A percentile compares a stretch with the other conserved stretches of the same genome.
phyloP scores from a whole-genome alignment of 2,113 vertebrate genomes.

The Melanocharis versteri region DNA sequence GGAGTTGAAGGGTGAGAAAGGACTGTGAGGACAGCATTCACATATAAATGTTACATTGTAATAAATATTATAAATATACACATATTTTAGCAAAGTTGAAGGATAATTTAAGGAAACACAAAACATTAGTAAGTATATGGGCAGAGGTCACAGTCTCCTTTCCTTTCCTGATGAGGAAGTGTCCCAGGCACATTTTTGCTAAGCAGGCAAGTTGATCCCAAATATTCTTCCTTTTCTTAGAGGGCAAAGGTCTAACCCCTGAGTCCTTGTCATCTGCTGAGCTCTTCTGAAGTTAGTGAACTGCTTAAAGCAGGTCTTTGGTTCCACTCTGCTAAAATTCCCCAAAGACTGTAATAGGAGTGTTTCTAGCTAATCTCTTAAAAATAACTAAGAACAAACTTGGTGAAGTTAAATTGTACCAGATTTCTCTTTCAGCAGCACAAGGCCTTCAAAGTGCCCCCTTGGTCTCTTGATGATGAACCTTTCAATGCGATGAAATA shows the following conservation, averaged over 20 bases:
- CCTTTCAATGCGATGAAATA: neutral
- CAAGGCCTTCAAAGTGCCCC: neutral
- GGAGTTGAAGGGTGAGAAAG: neutral
- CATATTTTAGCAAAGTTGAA: neutral
- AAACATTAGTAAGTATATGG: neutral
- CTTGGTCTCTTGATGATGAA: neutral
- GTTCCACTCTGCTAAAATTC: neutral
- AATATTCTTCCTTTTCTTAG: neutral
- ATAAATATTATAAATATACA: neutral
- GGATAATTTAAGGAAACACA: neutral
- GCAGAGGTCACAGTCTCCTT: neutral
- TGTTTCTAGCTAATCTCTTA: neutral
- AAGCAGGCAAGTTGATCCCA: neutral
- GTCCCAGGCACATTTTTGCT: neutral
- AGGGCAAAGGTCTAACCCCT: neutral
- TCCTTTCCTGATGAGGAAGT: neutral
- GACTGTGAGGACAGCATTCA: neutral
- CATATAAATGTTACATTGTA: neutral
- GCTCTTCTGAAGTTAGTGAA: neutral
- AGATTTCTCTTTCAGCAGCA: neutral
- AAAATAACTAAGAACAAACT: neutral
- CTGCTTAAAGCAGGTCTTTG: slow-evolving; percentile 15
- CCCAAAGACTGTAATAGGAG: neutral
- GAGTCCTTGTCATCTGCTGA: slow-evolving; percentile 25
- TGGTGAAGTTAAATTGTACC: neutral